Conservation (phyloP, 2,888 invertebrate species). For the Lomographa bimaculata region DNA sequence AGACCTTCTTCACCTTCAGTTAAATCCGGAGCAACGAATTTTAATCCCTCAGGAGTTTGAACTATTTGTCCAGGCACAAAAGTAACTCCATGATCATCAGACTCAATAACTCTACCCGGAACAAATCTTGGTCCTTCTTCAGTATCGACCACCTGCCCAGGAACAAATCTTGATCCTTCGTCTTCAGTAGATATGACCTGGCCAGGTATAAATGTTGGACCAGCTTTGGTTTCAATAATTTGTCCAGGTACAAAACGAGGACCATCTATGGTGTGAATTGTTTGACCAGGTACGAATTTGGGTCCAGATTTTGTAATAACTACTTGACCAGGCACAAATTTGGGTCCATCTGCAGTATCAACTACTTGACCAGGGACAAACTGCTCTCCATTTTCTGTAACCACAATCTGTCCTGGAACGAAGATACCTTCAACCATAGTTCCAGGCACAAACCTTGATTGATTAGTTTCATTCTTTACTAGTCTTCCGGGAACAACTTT, state of each 20-base stretch:
- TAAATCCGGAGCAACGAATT: constrained; percentile 87
- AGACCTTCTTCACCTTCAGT: constrained; percentile 86
- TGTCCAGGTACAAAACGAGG: constrained; percentile 91
- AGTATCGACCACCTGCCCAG: constrained; percentile 89
- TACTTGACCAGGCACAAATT: constrained; percentile 91
- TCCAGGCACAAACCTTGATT: constrained; percentile 87
- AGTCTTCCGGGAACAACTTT: constrained; percentile 86
- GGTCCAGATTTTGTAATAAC: constrained; percentile 87
- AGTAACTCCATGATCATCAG: constrained; percentile 87
- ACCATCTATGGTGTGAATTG: constrained; percentile 87
- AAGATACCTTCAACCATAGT: constrained; percentile 87
- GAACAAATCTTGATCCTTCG: constrained; percentile 84
- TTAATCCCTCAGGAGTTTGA: constrained; percentile 87
- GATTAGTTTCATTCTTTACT: constrained; percentile 83
- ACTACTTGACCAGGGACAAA: constrained; percentile 89
- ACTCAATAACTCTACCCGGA: constrained; percentile 88
- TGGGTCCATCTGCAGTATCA: constrained; percentile 86
- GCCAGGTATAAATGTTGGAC: constrained; percentile 90
- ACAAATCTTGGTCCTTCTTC: constrained; percentile 88
- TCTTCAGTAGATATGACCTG: constrained; percentile 87
- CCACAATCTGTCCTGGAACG: constrained; percentile 87
- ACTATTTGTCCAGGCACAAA: constrained; percentile 92
- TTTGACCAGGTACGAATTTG: constrained; percentile 88
- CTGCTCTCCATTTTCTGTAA: constrained; percentile 87
- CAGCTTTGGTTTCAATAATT: constrained; percentile 89